Evolutionary conservation across 1,140 invertebrate species (phyloP).

Genomic region (Drosophila rhopaloa): DNA sequence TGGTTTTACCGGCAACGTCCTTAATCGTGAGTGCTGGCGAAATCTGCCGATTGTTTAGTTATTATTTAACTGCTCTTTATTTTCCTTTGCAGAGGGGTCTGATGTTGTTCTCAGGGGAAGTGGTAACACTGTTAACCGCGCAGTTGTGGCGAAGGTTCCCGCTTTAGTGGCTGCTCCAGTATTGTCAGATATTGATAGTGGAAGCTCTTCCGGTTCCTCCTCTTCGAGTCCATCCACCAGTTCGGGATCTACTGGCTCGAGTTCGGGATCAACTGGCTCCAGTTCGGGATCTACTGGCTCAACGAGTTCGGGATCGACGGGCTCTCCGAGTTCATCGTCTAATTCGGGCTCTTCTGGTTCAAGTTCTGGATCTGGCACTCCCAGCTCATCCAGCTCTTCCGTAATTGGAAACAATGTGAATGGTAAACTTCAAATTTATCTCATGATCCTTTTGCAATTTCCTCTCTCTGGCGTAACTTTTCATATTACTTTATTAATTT

Average conservation of each 20-base stretch:
- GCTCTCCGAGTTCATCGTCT: neutral
- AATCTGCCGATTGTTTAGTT: neutral
- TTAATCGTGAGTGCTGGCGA: neutral
- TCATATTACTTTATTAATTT: neutral
- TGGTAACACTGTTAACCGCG: neutral
- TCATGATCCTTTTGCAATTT: too few relatives aligned
- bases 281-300: neutral
- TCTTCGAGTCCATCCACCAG: neutral
- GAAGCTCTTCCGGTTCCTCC: neutral
- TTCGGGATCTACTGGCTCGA: neutral
- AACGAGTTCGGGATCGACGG: neutral
- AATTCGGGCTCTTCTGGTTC: neutral
- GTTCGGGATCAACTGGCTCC: neutral
- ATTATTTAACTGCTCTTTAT: neutral
- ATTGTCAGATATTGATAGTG: neutral
- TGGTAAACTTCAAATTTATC: neutral
- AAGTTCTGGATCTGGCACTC: neutral
- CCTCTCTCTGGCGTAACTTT: too few relatives aligned
- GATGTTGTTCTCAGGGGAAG: neutral
- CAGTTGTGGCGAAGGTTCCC: neutral
- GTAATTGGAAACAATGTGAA: constrained; percentile 10
- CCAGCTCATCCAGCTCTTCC: neutral
- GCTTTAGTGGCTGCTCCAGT: neutral
- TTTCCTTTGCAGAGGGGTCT: neutral
- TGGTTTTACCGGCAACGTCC: neutral